Conservation (phyloP, 2,888 invertebrate genomes). For the Pinctada fucata region DNA sequence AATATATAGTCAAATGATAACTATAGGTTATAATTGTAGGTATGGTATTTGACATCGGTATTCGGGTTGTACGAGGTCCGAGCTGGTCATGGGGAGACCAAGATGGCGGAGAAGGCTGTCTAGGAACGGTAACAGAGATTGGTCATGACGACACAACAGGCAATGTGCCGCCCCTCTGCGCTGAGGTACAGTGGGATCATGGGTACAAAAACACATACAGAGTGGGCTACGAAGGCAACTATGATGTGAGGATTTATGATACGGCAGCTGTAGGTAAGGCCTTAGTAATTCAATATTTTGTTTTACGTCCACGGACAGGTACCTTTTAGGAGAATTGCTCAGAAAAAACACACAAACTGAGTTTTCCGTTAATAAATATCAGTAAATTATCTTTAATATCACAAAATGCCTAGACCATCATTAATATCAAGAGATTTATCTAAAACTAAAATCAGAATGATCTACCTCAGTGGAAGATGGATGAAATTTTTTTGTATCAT, state of each 20-base stretch:
- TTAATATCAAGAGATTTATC: too few relatives aligned
- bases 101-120: constrained; percentile 70
- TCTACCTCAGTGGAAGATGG: too few relatives aligned
- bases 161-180: constrained; percentile 86
- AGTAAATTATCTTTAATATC: too few relatives aligned
- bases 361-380: too few relatives aligned
- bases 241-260: constrained; percentile 87
- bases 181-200: constrained; percentile 88
- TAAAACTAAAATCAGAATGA: too few relatives aligned
- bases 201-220: constrained; percentile 81
- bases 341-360: neutral
- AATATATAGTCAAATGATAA: too few relatives aligned
- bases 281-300: constrained; percentile 10
- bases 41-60: constrained; percentile 52
- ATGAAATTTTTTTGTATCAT: too few relatives aligned
- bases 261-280: constrained; percentile 87
- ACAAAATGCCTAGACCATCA: too few relatives aligned
- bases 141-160: constrained; percentile 61
- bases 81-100: constrained; percentile 69
- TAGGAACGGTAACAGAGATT: constrained; percentile 77
- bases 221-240: constrained; percentile 88
- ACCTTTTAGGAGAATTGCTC: too few relatives aligned
- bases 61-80: constrained; percentile 69
- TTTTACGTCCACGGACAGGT: too few relatives aligned
- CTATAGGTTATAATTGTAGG: constrained; percentile 1